Base-by-base conservation (phyloP, 1,140 invertebrate species). In the Sogatella furcifera region DNA sequence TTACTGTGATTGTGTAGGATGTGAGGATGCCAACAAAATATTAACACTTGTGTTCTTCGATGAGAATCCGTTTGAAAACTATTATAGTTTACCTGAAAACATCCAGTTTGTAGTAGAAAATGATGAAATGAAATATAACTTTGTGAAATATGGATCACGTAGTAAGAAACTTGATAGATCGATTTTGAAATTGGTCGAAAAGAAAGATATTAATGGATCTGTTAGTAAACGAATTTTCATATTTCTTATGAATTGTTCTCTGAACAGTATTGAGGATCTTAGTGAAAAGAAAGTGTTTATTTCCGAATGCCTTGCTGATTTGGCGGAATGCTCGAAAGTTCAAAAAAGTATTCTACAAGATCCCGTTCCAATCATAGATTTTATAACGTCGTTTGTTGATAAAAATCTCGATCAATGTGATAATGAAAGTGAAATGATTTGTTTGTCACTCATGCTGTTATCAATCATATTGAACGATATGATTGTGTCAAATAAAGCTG, bases 381-480 rank as follows among this genome's bases (percentile, higher is more conserved):
- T 76, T 54, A 67, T 75, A 31, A 70, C 69, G 59, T 68, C 69
- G 31, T 62, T 74, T 14, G 63, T 74, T 49, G 15, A 65, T n/a
- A 44, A 61, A 15, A 55, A 49, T 1, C 44, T 38, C 28, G 41
- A 57, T 8, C 31, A 41, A 41, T n/a, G 17, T 11, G 64, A 66
- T 5, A 62, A 65, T 52, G 62, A 72, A 24, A 46, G 66, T 34
- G 70, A 77, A 41, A 64, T 72, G 17, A 57, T 74, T 5, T 76
- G 75, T n/a, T 67, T 74, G 2, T 68, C 72, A 46, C 66, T 80
- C 11, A 76, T 78, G 72, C 64, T 77, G 2, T 60, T 78, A 1
- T 73, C 72, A 64, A 63, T 71, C 14, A 73, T 77, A 44, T 22
- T 77, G 17, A 66, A 64, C 34, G 61, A 68, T 19, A 31, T 59